Base-by-base conservation (phyloP, 2,888 invertebrate species). In the Drosophila austrosaltans region DNA sequence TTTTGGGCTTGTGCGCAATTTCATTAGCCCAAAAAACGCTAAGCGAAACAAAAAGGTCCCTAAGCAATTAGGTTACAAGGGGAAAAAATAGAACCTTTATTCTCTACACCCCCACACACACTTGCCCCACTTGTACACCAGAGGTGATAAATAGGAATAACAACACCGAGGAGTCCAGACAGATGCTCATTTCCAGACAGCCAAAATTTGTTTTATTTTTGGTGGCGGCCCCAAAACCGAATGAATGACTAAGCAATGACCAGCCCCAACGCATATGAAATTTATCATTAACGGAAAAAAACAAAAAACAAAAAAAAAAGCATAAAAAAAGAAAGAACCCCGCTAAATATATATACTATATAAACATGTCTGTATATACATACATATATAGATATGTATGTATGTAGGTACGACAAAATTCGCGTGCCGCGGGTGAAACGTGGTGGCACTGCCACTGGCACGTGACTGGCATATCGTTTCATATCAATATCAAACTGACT, bases 381-480 rank as follows among this genome's bases (percentile, higher is more conserved):
- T 5, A 32, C 6, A 32, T 32, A 32, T 6, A 32, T 32, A 36
- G 8, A 36, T 36, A 10, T 36, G 8, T 36, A 36, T 61, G 39
- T 16, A 25, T 53, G 39, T 68, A 42, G 32, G 36, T 57, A 57
- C 20, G 39, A 20, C 53, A 28, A 39, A 22, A 22, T 39, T 57
- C 57, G 57, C 57, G 57, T 57, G 57, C 57, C 57, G 36, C 59
- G 28, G 7, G 12, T 59, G 59, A 42, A 59, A 53, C 44, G 16
- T 36, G 39, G 30, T 54, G 71, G 77, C 10, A 68, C 36, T 32
- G 16, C 67, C 70, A 65, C 2, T 8, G 36, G 81, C 81, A 84
- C 84, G 82, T 82, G 82, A 82, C 80, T 58, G 69, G 77, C 78
- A 82, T 81, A 42, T 62, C 53, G 57, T 25, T 48, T 12, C 48